A percentile compares a stretch with the other conserved stretches of the same genome.
These are phyloP conservation scores for Balearica regulorum DNA, from an alignment of 2,797 vertebrate species.

Conservation along the genomic window DNA sequence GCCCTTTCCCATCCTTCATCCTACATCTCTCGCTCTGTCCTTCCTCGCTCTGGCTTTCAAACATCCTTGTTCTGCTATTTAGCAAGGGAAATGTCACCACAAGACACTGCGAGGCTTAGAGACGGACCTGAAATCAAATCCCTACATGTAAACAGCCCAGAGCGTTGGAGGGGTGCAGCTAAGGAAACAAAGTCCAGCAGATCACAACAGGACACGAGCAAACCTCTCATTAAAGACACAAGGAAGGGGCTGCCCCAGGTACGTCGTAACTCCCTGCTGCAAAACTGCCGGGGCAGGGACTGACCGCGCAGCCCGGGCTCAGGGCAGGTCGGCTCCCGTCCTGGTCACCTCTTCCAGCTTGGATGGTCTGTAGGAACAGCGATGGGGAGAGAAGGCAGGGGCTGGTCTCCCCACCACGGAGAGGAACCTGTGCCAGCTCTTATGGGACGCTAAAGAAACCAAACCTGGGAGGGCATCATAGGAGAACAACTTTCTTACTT, in stretches of 20 bases:
- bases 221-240: not conserved
- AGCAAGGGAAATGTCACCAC: not conserved
- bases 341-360: not conserved
- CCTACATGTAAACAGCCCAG: not conserved
- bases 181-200: not conserved
- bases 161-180: fast-evolving
- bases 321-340: not conserved
- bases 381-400: not conserved
- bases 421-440: not conserved
- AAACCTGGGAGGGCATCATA: not conserved
- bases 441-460: fast-evolving
- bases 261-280: not conserved
- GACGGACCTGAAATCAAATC: not conserved
- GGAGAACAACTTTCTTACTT: not conserved
- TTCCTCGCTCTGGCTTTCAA: not conserved
- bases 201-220: fast-evolving
- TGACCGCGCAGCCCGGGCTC: not conserved
- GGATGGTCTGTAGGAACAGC: fast-evolving
- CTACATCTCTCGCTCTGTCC: not conserved
- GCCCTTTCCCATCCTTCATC: constrained; percentile 8
- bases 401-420: fast-evolving
- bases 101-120: not conserved
- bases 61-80: not conserved
- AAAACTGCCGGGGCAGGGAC: not conserved
- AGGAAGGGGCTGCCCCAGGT: not conserved